Base-by-base conservation (phyloP, 2,797 vertebrate genomes). In the Chromobotia macracanthus region DNA sequence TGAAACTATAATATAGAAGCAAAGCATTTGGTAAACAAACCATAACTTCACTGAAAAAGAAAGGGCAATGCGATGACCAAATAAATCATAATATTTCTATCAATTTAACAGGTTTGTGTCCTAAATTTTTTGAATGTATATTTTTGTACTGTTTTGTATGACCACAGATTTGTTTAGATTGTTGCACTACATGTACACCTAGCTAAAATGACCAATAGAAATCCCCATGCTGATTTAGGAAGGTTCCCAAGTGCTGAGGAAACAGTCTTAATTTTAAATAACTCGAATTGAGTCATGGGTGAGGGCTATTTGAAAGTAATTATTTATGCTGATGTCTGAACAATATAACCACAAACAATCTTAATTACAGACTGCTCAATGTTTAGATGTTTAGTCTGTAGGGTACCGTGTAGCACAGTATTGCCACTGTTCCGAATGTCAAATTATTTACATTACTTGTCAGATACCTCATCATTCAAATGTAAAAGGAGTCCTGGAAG, bases 371-470 rank as follows among this genome's bases (percentile, higher is more conserved):
- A 35, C 70, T 71, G 77, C 64, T 70, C 55, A n/a, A 38, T 83
- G 77, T 72, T 83, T 75, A 66, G 81, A 63, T 84, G 72, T 78
- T 77, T 82, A 19, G 63, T 73, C 78, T 67, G 66, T 31, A 60
- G n/a, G 65, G 70, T 35, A 65, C 12, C 58, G 19, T 19, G 53
- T 51, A 71, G 82, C 65, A 66, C 60, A 86, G 46, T 56, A 68
- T 72, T 79, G 67, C 81, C 85, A 82, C 70, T 64, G 77, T 82
- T 77, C 64, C 71, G 84, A 88, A 88, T 85, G 89, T 91, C 89
- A 87, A 88, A 86, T 90, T 91, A 92, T 93, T 92, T 90, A 90
- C 87, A 78, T n/a, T n/a, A n/a, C n/a, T 78, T 81, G 84, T 89
- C 89, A 89, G 90, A 91, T 89, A 87, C 88, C 87, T 90, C 83